phyloP scores from a whole-genome alignment of 2,113 vertebrate genomes.

The Dipodomys ordii region DNA sequence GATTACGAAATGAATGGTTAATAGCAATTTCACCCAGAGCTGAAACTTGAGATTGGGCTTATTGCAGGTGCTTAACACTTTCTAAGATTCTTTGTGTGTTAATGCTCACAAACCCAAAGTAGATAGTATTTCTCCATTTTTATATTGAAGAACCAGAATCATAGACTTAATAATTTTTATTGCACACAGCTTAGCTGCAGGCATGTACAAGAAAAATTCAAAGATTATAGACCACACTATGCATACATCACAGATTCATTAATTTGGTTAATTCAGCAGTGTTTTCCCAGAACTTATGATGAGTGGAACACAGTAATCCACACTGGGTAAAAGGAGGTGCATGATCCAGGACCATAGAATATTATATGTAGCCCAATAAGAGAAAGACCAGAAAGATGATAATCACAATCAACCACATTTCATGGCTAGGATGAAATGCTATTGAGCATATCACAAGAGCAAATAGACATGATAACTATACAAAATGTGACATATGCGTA shows the following conservation, averaged over 20 bases:
- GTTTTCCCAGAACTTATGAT: not conserved
- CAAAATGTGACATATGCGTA: too few species aligned
- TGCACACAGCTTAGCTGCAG: not conserved
- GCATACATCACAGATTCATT: not conserved
- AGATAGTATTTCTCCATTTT: not conserved
- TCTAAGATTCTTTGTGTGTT: not conserved
- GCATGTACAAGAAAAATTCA: not conserved
- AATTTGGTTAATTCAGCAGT: not conserved
- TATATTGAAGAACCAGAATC: not conserved
- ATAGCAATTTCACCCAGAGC: not conserved
- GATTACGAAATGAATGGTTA: not conserved
- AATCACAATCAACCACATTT: not conserved
- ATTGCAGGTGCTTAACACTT: not conserved
- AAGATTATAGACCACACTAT: not conserved
- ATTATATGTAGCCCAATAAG: not conserved
- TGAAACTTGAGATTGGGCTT: not conserved
- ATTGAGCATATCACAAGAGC: not conserved
- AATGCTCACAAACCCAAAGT: not conserved
- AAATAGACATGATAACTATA: not conserved
- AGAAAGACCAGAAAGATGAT: not conserved
- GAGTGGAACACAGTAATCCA: not conserved
- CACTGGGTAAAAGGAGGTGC: not conserved
- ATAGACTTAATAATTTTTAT: not conserved
- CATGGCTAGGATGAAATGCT: not conserved
- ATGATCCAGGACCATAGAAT: not conserved